Base-by-base conservation (phyloP, 1,140 invertebrate genomes). In the Phortica variegata region DNA sequence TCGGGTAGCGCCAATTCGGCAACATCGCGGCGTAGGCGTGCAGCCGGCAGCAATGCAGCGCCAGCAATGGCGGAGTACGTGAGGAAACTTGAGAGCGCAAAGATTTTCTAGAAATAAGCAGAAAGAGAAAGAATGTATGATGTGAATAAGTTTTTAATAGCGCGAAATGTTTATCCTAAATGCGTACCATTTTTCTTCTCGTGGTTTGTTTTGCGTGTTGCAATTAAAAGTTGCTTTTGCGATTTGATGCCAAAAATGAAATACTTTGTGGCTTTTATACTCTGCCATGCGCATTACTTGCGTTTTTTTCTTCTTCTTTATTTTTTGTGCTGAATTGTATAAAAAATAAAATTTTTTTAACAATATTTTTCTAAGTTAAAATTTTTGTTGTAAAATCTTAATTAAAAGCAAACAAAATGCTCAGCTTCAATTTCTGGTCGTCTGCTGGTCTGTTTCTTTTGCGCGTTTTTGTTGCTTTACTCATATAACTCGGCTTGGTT, bases 161-260 rank as follows among this genome's bases (percentile, higher is more conserved):
- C 15, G 2, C 16, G 40, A 41, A 55, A 44, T 21, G 26, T 33
- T 12, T 20, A 12, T 18, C 1, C 13, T 3, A 9, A 32, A 18
- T 20, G 13, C 41, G 29, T 26, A 39, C 45, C 46, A 48, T 48
- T 48, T 39, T 51, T 49, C 51, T 42, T 15, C 40, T 40, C 31
- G 39, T 43, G 33, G 18, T 16, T 29, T 36, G 16, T 31, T 42
- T 55, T 55, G 41, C 47, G 42, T 60, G 54, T 47, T 52, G 58
- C 61, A 65, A 65, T 65, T 65, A 63, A 60, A 65, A 60, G 61
- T 61, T 61, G 61, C 58, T 48, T 36, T 34, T 37, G 47, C 58
- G 61, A 61, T 61, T 65, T 65, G 61, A 65, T 65, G 61, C 33
- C 49, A 61, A 65, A 65, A 65, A 58, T 56, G 44, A 50, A 54